Percentiles rank a stretch among this genome's conserved stretches.
phyloP scores from a whole-genome alignment of 2,113 vertebrate species.

The Prinia subflava region DNA sequence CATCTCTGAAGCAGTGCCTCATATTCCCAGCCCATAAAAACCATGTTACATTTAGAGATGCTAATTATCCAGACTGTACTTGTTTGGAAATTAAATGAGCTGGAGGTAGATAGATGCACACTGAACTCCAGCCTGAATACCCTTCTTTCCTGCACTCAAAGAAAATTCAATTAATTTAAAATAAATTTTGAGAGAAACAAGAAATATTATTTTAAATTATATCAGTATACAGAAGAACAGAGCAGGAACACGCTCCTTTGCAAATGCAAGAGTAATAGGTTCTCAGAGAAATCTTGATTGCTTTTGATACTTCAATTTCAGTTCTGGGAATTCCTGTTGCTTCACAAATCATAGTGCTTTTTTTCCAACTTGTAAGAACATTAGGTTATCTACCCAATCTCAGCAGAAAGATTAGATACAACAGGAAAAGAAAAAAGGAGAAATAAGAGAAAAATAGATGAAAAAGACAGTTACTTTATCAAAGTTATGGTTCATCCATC shows the following conservation, averaged over 20 bases:
- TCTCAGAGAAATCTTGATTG: neutral
- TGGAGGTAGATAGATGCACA: neutral
- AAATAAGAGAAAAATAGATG: neutral
- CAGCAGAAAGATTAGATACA: neutral
- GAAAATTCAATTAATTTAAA: neutral
- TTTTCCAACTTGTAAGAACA: neutral
- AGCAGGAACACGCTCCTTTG: neutral
- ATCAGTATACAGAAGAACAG: neutral
- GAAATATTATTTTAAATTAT: neutral
- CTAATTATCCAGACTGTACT: neutral
- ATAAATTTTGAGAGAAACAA: neutral
- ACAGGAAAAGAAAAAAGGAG: neutral
- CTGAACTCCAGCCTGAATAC: neutral
- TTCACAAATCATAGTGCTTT: neutral
- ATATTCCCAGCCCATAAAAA: neutral
- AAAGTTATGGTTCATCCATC: neutral
- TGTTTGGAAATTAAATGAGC: neutral
- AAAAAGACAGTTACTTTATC: neutral
- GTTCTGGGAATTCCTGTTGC: neutral
- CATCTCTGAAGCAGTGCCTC: neutral
- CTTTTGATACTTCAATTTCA: neutral
- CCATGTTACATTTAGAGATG: neutral
- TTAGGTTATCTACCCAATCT: neutral
- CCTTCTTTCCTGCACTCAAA: neutral
- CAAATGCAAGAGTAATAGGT: neutral